phyloP scores from a whole-genome alignment of 1,140 invertebrate species.

The Drosophila willistoni region DNA sequence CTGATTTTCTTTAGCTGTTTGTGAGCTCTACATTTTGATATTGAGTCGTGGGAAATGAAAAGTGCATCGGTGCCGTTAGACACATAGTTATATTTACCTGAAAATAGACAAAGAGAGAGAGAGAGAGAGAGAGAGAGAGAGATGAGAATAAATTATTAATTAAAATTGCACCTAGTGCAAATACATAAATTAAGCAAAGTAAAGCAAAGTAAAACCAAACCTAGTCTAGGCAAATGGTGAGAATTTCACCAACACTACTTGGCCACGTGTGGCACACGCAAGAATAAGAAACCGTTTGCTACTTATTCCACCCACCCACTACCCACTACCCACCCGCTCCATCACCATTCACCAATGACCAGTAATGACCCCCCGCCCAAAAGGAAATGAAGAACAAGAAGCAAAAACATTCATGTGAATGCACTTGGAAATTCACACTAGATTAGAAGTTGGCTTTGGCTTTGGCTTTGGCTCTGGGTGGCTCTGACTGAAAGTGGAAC shows the following conservation, averaged over 20 bases:
- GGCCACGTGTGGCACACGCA: slow-evolving; percentile 69
- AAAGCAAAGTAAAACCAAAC: slow-evolving; percentile 57
- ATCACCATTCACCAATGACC: slow-evolving; percentile 62
- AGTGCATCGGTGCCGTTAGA: background rate
- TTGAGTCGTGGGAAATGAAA: slow-evolving; percentile 9
- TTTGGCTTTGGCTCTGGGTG: no score
- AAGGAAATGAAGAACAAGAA: slow-evolving; percentile 29
- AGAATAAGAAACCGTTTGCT: slow-evolving; percentile 43
- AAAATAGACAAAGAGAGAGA: background rate
- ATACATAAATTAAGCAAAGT: slow-evolving; percentile 33
- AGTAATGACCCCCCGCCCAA: slow-evolving; percentile 68
- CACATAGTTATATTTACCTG: background rate
- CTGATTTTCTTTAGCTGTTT: background rate
- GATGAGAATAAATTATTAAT: slow-evolving; percentile 12
- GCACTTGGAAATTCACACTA: slow-evolving; percentile 72
- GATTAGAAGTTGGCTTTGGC: slow-evolving; percentile 33
- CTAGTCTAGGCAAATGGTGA: slow-evolving; percentile 47
- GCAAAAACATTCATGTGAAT: slow-evolving; percentile 61
- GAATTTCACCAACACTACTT: slow-evolving; percentile 36
- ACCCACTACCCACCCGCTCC: background rate
- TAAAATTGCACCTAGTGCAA: slow-evolving; percentile 2
- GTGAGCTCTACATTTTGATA: slow-evolving; percentile 2
- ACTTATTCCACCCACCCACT: slow-evolving; percentile 11
- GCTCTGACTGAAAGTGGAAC: slow-evolving; percentile 12
- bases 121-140: background rate